Conservation (phyloP, 2,113 vertebrate genomes). For the Microcebus jonahi region DNA sequence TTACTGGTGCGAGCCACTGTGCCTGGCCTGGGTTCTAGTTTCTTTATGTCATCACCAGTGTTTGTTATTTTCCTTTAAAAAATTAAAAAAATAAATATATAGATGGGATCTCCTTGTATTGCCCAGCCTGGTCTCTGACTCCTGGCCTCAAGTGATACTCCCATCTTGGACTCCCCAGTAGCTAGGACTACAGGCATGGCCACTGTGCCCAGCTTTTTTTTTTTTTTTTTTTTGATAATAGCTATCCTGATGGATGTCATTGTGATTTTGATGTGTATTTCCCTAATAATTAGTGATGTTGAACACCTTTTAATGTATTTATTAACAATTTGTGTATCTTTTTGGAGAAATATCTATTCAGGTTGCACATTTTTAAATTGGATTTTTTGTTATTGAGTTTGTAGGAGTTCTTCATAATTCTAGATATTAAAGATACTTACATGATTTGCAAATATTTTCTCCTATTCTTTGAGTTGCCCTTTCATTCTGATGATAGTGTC, state of each 20-base stretch:
- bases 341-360: background rate
- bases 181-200: no score
- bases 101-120: no score
- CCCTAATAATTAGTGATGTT: background rate
- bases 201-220: no score
- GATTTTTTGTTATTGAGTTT: background rate
- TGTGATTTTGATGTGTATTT: slow-evolving; percentile 26
- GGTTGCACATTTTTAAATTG: background rate
- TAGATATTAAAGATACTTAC: background rate
- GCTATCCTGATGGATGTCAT: background rate
- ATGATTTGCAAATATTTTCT: background rate
- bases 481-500: background rate
- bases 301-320: background rate
- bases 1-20: no score
- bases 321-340: background rate
- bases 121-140: no score
- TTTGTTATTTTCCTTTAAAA: background rate
- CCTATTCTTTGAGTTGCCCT: background rate
- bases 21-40: background rate
- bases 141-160: no score
- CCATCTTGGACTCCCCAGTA: no score
- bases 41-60: background rate
- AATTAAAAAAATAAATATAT: no score
- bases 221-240: no score
- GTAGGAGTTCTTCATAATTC: background rate